These are phyloP conservation scores for Alligator mississippiensis DNA, from an alignment of 2,113 vertebrate genomes.

Conservation along the genomic window DNA sequence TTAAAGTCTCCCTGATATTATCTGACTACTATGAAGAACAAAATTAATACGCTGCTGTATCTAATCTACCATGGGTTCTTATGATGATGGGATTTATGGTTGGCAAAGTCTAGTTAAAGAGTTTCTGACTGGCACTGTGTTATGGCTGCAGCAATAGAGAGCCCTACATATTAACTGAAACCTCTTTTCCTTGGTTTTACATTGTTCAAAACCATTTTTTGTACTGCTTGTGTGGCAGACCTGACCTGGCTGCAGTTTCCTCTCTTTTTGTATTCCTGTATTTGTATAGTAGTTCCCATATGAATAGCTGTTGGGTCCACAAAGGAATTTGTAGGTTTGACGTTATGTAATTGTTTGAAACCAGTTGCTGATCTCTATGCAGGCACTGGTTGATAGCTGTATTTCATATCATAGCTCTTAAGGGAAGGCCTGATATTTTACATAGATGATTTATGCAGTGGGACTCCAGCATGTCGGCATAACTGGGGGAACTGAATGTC, in stretches of 20 bases:
- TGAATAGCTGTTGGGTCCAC: neutral
- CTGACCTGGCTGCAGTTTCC: neutral
- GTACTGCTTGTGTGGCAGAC: neutral
- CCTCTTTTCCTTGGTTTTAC: neutral
- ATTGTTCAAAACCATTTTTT: neutral
- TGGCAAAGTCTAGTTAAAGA: neutral
- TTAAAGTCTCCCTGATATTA: neutral
- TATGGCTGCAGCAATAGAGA: neutral
- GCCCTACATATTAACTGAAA: neutral
- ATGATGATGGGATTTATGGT: neutral
- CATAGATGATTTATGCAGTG: neutral
- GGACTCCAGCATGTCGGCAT: neutral
- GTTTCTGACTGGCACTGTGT: neutral
- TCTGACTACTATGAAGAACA: neutral
- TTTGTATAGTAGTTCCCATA: neutral
- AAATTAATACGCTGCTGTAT: neutral
- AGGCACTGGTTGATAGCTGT: neutral
- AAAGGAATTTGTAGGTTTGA: neutral
- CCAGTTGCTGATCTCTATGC: neutral
- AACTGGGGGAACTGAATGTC: neutral
- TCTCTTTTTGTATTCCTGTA: neutral
- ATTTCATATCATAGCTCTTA: neutral
- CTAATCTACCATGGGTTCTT: neutral
- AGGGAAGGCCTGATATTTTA: neutral
- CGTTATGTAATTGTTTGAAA: neutral